Conservation (phyloP, 2,888 invertebrate species). For the Drosophila bunnanda region DNA sequence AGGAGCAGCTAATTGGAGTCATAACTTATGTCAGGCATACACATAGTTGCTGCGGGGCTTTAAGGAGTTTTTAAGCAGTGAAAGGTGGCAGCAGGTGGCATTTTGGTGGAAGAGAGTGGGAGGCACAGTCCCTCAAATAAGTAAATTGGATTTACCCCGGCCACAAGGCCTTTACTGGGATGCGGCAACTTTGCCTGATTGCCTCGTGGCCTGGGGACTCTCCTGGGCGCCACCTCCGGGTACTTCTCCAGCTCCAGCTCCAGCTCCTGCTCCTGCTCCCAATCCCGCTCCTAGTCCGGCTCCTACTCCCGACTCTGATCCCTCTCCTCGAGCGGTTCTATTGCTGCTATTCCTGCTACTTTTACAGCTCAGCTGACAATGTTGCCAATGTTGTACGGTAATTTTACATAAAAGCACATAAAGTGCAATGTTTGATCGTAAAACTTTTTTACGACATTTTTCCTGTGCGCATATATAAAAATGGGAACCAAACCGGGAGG, state of each 20-base stretch:
- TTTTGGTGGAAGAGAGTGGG: neutral
- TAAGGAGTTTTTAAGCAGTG: neutral
- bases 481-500: slow-evolving; percentile 45
- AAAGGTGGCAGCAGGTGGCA: slow-evolving; percentile 3
- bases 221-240: slow-evolving; percentile 50
- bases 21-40: slow-evolving; percentile 56
- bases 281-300: slow-evolving; percentile 23
- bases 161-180: slow-evolving; percentile 24
- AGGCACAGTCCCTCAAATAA: slow-evolving; percentile 58
- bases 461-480: slow-evolving; percentile 76
- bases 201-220: slow-evolving; percentile 58
- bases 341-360: slow-evolving; percentile 63
- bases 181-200: slow-evolving; percentile 74
- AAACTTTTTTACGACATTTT: slow-evolving; percentile 82
- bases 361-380: slow-evolving; percentile 79
- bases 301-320: slow-evolving; percentile 40
- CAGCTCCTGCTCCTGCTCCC: slow-evolving; percentile 32
- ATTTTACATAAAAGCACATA: slow-evolving; percentile 81
- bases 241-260: slow-evolving; percentile 24
- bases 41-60: slow-evolving; percentile 26
- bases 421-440: slow-evolving; percentile 81
- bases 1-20: slow-evolving; percentile 63
- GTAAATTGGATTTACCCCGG: slow-evolving; percentile 71
- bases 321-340: slow-evolving; percentile 37
- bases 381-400: slow-evolving; percentile 79